Base-by-base conservation (phyloP, 1,140 invertebrate genomes). In the Drosophila kanapiae region DNA sequence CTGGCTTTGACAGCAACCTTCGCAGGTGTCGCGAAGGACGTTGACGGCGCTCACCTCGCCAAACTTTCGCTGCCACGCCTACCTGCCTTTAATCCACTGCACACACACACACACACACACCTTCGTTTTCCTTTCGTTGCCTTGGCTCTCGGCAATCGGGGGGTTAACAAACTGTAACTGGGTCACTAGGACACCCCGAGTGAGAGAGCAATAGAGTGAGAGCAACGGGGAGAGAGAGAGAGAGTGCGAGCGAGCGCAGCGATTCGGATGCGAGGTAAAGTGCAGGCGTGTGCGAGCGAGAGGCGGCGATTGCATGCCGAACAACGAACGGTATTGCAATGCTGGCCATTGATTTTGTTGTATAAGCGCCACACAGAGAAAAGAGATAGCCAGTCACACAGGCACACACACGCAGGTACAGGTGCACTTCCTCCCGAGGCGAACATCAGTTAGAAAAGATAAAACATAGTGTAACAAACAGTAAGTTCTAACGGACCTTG, bases 121-220 rank as follows among this genome's bases (percentile, higher is more conserved):
- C 75, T 78, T 78, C 49, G 56, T 56, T 78, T 78, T 69, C 38
- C 74, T 75, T 69, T 77, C 74, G 75, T 69, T 77, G 72, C 71
- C 60, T 65, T 76, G 51, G 64, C 48, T 61, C 60, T 76, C 61
- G 56, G 51, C 78, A 27, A 11, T 42, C 67, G 74, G 60, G 57
- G 76, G 91, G 91, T 92, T 91, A 92, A 92, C 82, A 91, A 92
- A 91, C 91, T 92, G 74, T 58, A 92, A 91, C 68, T 92, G 51
- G 91, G 91, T 92, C 87, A 92, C 82, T 92, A 91, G 91, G 91
- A 86, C 91, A 84, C 76, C 60, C 45, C 70, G 61, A 82, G 43
- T 49, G 67, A 75, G 59, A 57, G 37, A 58, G 60, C 27, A 16
- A 23, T 13, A 76, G 13, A 16, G 23, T 42, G 47, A 33, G 49